Evolutionary conservation across 2,113 vertebrate genomes (phyloP).

Genomic region (Ailurus styani): DNA sequence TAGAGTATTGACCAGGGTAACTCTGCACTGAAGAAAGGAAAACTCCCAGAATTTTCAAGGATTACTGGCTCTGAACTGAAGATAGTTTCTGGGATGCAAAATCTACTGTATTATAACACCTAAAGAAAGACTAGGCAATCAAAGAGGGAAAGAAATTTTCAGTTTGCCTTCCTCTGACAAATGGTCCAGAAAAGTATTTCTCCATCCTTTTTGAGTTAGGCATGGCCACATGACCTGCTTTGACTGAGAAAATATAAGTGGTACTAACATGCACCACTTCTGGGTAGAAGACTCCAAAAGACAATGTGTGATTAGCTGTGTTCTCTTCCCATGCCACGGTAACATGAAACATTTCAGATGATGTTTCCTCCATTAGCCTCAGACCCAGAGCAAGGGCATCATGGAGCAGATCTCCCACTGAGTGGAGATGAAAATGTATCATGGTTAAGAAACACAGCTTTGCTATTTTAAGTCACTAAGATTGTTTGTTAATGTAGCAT

Average conservation of each 20-base stretch:
- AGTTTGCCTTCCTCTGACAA: not conserved
- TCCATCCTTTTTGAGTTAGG: not conserved
- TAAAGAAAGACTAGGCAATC: not conserved
- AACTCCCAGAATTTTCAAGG: not conserved
- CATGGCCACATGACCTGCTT: not conserved
- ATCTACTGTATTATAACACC: not conserved
- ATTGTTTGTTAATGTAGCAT: constrained; percentile 29
- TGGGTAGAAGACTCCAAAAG: not conserved
- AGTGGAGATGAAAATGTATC: not conserved
- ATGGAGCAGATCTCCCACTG: not conserved
- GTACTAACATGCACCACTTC: not conserved
- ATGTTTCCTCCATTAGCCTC: not conserved
- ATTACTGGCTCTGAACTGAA: not conserved
- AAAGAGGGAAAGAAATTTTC: not conserved
- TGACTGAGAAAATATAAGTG: not conserved
- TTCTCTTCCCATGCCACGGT: too few species aligned
- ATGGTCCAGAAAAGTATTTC: not conserved
- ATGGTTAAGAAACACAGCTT: not conserved
- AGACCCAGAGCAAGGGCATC: not conserved
- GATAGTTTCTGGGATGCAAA: not conserved
- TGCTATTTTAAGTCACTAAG: constrained; percentile 23
- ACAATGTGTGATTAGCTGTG: not conserved
- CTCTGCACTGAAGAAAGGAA: not conserved
- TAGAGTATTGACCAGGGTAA: not conserved
- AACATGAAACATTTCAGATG: not conserved